phyloP scores from a whole-genome alignment of 2,797 vertebrate genomes.

The Halcyon badia region DNA sequence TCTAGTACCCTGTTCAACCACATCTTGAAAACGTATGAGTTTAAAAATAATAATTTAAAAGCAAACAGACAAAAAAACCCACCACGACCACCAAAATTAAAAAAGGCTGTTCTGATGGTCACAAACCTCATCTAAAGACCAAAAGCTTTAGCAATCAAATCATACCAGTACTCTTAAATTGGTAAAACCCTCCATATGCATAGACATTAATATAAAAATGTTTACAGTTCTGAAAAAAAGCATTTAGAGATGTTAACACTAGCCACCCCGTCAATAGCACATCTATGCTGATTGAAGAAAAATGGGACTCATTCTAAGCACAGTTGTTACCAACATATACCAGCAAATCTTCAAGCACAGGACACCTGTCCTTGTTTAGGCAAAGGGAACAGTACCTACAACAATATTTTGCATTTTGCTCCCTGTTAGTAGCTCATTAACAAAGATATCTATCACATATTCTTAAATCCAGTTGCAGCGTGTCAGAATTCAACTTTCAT shows the following conservation, averaged over 20 bases:
- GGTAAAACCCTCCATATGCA: neutral
- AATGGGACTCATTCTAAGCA: neutral
- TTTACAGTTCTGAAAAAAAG: neutral
- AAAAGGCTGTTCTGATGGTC: neutral
- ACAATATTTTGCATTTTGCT: neutral
- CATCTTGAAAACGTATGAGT: neutral
- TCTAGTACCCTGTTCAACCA: neutral
- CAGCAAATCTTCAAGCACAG: neutral
- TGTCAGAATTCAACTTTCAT: neutral
- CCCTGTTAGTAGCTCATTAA: neutral
- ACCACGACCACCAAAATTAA: neutral
- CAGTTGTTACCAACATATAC: neutral
- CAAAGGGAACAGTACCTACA: neutral
- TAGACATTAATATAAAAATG: neutral
- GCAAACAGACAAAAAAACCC: accelerated
- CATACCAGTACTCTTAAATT: neutral
- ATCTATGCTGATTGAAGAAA: neutral
- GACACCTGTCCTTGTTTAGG: neutral
- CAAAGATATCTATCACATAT: neutral
- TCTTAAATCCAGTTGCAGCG: neutral
- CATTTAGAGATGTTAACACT: neutral
- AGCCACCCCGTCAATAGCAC: neutral
- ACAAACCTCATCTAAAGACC: neutral
- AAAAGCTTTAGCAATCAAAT: neutral
- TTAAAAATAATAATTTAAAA: neutral